These are phyloP conservation scores for Aegypius monachus DNA, from an alignment of 2,113 vertebrate species.

Conservation along the genomic window DNA sequence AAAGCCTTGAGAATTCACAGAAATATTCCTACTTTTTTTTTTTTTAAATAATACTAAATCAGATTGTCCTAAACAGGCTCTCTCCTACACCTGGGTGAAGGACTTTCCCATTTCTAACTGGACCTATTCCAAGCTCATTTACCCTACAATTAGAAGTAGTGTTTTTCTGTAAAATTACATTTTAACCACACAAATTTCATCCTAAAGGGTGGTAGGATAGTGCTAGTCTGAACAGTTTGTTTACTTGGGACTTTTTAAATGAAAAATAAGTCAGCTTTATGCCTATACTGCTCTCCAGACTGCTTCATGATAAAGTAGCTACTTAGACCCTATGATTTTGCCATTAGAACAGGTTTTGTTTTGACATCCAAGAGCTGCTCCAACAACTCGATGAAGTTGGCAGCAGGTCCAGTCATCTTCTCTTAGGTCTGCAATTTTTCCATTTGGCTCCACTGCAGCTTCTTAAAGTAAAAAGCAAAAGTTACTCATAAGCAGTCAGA, in stretches of 20 bases:
- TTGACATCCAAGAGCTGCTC: conserved; percentile 46
- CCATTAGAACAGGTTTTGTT: conserved; percentile 46
- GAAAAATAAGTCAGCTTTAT: neutral
- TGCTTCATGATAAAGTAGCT: neutral
- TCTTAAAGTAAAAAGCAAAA: conserved; percentile 33
- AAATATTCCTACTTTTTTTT: neutral
- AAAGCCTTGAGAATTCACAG: neutral
- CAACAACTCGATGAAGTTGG: conserved; percentile 28
- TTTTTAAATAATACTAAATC: neutral
- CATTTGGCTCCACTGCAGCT: conserved; percentile 20
- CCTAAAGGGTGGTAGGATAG: neutral
- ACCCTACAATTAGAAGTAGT: neutral
- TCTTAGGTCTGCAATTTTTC: conserved; percentile 32
- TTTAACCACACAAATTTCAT: neutral
- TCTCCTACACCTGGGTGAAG: neutral
- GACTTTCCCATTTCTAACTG: neutral
- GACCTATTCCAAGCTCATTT: neutral
- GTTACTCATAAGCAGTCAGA: neutral
- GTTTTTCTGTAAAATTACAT: neutral
- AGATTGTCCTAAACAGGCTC: neutral
- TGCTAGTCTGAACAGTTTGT: neutral
- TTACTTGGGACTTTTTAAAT: neutral
- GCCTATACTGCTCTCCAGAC: neutral
- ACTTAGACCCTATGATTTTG: neutral
- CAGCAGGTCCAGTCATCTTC: conserved; percentile 23